Base-by-base conservation (phyloP, 2,888 invertebrate genomes). In the Tribolium freemani region DNA sequence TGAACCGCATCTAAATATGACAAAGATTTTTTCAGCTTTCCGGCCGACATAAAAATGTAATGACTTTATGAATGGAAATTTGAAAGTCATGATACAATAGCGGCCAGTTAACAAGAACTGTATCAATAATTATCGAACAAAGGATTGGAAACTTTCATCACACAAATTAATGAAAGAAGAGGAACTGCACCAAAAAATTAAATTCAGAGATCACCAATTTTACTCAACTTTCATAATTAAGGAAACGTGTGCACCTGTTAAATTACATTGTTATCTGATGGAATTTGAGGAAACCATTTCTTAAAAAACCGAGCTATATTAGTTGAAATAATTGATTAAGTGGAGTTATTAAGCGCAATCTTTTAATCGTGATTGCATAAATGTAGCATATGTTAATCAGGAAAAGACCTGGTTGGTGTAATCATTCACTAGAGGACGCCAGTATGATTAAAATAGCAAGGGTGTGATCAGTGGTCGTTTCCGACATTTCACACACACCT, bases 51-150 rank as follows among this genome's bases (percentile, higher is more conserved):
- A 26, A 64, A 53, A 61, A 63, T 48, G 13, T 50, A 63, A 63
- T 63, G 5, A 51, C n/a, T 11, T 50, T 30, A 44, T 64, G 68
- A 58, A 68, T 50, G 58, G 68, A 68, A 46, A 58, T 58, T 68
- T 68, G 68, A 68, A 68, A 68, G 68, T 58, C 57, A 50, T 58
- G 30, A 38, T 30, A 68, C 68, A 68, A 68, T 68, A 57, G 56
- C 51, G 56, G 13, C 3, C 50, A 57, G 13, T 67, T 56, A 46
- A 44, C 8, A 13, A 48, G 26, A 61, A 53, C 53, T 64, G 20
- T 51, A 64, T 51, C 64, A 30, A 31, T 16, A 56, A 51, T 51
- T 63, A 46, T 20, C 45, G 11, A 46, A 30, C 63, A 51, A 63
- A 63, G 16, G 16, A 51, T 20, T 26, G 31, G 31, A 61, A 31